Percentiles rank a stretch among this genome's conserved stretches.
Evolutionary conservation across 1,140 invertebrate genomes (phyloP).

Genomic region (Leptinotarsa defecta): DNA sequence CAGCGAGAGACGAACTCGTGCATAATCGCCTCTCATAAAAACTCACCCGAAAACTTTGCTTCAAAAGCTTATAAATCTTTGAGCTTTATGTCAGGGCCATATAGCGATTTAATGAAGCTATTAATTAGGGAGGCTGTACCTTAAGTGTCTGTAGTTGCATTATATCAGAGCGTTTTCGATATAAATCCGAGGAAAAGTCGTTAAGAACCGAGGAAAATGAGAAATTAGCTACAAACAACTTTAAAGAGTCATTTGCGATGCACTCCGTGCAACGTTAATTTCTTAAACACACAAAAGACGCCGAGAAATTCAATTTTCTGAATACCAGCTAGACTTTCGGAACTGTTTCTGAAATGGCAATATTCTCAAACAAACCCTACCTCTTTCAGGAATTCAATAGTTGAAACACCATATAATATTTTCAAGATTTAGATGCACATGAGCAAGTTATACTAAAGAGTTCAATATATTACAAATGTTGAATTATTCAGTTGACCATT

Average conservation of each 20-base stretch:
- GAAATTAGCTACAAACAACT: conserved; percentile 16
- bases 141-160: conserved; percentile 13
- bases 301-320: too few species aligned
- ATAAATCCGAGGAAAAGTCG: conserved; percentile 14
- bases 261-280: not conserved
- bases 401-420: too few species aligned
- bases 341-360: too few species aligned
- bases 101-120: conserved; percentile 23
- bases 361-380: too few species aligned
- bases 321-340: too few species aligned
- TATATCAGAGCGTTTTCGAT: conserved; percentile 8
- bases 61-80: conserved; percentile 15
- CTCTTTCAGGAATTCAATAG: too few species aligned
- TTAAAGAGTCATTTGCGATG: conserved; percentile 13
- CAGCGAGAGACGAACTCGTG: conserved; percentile 8
- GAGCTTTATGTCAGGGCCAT: conserved; percentile 8
- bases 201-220: conserved; percentile 7
- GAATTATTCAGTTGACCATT: too few species aligned
- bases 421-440: too few species aligned
- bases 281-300: not conserved
- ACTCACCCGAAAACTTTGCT: conserved; percentile 18
- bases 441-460: too few species aligned
- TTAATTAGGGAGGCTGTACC: conserved; percentile 26
- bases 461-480: too few species aligned
- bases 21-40: conserved; percentile 20